Percentiles rank a stretch among this genome's conserved stretches.
phyloP scores from a whole-genome alignment of 2,113 vertebrate species.

The Myrmecobius fasciatus region DNA sequence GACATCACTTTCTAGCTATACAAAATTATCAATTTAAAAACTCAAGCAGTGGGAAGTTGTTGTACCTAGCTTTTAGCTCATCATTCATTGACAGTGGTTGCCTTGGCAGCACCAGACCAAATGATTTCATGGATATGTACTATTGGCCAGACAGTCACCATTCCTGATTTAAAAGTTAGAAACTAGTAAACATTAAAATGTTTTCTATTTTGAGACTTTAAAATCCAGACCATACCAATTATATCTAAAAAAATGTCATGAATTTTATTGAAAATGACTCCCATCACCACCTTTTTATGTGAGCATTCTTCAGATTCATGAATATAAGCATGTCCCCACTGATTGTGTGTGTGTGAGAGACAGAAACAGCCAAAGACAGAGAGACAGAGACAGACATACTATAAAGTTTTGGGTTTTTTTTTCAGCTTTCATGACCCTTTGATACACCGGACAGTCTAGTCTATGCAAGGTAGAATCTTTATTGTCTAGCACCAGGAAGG shows the following conservation, averaged over 20 bases:
- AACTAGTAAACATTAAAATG: background rate
- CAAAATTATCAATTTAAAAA: too few relatives aligned
- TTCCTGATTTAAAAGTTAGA: background rate
- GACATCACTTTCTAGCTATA: too few relatives aligned
- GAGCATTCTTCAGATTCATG: background rate
- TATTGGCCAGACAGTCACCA: too few relatives aligned
- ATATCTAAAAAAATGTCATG: background rate
- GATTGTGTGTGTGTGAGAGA: background rate
- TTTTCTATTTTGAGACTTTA: background rate
- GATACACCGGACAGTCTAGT: background rate
- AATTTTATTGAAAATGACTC: background rate
- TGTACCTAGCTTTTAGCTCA: too few relatives aligned
- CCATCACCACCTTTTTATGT: background rate
- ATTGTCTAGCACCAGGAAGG: background rate
- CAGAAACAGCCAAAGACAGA: too few relatives aligned
- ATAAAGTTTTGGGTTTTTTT: background rate
- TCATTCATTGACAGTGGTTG: too few relatives aligned
- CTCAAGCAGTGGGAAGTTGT: too few relatives aligned
- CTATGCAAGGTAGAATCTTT: background rate
- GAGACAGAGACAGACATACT: background rate
- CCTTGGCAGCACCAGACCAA: too few relatives aligned
- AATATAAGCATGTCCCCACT: background rate
- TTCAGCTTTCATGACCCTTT: background rate
- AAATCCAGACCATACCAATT: background rate
- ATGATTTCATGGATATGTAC: too few relatives aligned